Conservation (phyloP, 2,888 invertebrate genomes). For the Dicranocentrus wangi region DNA sequence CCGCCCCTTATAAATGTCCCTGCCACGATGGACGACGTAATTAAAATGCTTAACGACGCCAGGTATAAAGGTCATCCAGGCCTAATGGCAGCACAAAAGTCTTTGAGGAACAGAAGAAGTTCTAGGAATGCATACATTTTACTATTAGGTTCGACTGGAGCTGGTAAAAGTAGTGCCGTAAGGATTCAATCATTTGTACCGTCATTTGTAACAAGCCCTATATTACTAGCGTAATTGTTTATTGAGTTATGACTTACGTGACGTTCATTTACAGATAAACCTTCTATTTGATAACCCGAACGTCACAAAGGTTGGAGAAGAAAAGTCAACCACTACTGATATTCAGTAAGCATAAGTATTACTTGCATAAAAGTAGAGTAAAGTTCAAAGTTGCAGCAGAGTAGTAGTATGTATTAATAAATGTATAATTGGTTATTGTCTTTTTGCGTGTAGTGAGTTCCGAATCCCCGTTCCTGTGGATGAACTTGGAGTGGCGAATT, state of each 20-base stretch:
- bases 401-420: too few species aligned
- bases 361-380: too few species aligned
- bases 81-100: slow-evolving; percentile 42
- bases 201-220: too few species aligned
- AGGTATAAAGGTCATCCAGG: slow-evolving; percentile 50
- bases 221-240: too few species aligned
- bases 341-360: slow-evolving; percentile 48
- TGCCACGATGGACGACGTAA: slow-evolving; percentile 36
- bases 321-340: slow-evolving; percentile 41
- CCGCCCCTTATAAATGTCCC: slow-evolving; percentile 53
- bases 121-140: slow-evolving; percentile 64
- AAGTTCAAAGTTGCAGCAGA: too few species aligned
- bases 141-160: slow-evolving; percentile 57
- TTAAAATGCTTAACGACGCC: slow-evolving; percentile 37
- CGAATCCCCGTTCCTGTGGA: slow-evolving; percentile 51
- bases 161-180: slow-evolving; percentile 56
- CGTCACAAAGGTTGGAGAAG: slow-evolving; percentile 38
- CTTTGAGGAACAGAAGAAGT: slow-evolving; percentile 42
- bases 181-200: slow-evolving; percentile 28
- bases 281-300: slow-evolving; percentile 56
- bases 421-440: too few species aligned
- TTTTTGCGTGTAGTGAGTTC: slow-evolving; percentile 42
- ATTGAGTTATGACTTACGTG: background rate
- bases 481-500: slow-evolving; percentile 52
- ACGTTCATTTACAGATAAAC: slow-evolving; percentile 52